phyloP scores from a whole-genome alignment of 2,888 invertebrate species.

The Cryptus viduatorius region DNA sequence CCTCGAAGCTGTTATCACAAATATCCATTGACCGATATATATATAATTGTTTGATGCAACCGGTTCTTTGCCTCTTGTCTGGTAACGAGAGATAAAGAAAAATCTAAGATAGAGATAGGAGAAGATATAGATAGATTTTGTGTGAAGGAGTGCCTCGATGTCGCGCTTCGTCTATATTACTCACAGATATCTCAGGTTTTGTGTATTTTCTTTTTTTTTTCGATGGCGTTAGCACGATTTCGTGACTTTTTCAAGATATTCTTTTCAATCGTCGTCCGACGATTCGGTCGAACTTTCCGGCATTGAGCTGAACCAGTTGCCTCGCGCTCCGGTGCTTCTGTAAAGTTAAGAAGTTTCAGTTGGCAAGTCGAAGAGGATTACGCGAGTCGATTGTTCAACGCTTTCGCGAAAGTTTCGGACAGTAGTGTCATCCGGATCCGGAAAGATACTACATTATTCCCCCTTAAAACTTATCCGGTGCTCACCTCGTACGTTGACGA shows the following conservation, averaged over 20 bases:
- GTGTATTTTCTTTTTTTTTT: background rate
- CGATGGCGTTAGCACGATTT: conserved; percentile 18
- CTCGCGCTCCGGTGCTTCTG: conserved; percentile 85
- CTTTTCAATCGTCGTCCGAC: conserved; percentile 84
- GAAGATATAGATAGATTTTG: conserved; percentile 34
- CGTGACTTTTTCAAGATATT: background rate
- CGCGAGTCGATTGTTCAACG: background rate
- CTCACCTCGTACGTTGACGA: conserved; percentile 86
- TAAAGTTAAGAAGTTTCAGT: conserved; percentile 24
- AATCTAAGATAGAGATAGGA: conserved; percentile 27
- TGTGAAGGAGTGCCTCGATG: conserved; percentile 52
- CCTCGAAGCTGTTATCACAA: conserved; percentile 65
- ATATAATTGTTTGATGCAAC: conserved; percentile 41
- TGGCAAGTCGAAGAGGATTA: background rate
- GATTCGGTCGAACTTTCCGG: conserved; percentile 86
- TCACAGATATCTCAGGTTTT: conserved; percentile 53
- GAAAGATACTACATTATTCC: too few species aligned
- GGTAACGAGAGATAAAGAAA: conserved; percentile 33
- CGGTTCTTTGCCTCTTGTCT: conserved; percentile 28
- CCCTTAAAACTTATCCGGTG: background rate
- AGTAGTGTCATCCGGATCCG: background rate
- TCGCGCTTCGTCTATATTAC: conserved; percentile 44
- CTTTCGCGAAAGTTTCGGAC: background rate
- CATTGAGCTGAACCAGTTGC: conserved; percentile 87
- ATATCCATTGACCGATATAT: conserved; percentile 61